A percentile compares a stretch with the other conserved stretches of the same genome.
These are phyloP conservation scores for Chelon labrosus DNA, from an alignment of 2,797 vertebrate genomes.

Conservation along the genomic window DNA sequence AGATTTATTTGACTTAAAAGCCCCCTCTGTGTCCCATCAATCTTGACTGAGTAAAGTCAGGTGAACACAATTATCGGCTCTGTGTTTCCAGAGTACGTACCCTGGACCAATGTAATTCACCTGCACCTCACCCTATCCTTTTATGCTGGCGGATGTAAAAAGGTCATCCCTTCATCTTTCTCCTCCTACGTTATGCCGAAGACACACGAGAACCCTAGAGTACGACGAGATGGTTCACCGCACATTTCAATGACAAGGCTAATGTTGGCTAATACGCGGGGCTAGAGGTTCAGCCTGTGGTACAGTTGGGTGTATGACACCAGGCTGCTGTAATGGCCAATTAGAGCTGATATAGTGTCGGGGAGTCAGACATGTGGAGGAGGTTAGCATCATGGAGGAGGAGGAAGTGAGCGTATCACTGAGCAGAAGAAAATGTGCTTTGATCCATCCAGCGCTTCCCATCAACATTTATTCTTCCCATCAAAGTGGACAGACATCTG, in stretches of 20 bases:
- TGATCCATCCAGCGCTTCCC: conserved; percentile 15
- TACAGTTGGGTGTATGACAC: neutral
- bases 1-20: too few relatives aligned
- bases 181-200: neutral
- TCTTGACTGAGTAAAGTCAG: neutral
- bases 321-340: conserved; percentile 56
- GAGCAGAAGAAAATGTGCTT: conserved; percentile 13
- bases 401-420: conserved; percentile 18
- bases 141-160: neutral
- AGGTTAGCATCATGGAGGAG: conserved; percentile 39
- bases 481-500: neutral
- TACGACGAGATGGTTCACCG: neutral
- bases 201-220: conserved; percentile 11
- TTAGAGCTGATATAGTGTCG: conserved; percentile 52
- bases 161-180: conserved; percentile 18
- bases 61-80: conserved; percentile 5
- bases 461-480: conserved; percentile 8
- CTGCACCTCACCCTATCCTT: neutral
- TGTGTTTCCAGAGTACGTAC: neutral
- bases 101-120: conserved; percentile 4
- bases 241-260: conserved; percentile 27
- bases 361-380: conserved; percentile 44
- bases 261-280: conserved; percentile 49
- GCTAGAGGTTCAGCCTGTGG: conserved; percentile 41
- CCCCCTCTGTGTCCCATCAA: neutral